Evolutionary conservation across 2,888 invertebrate species (phyloP), one percentile per base, ranked within the genome.

Genomic region (Drosophila picticornis): DNA sequence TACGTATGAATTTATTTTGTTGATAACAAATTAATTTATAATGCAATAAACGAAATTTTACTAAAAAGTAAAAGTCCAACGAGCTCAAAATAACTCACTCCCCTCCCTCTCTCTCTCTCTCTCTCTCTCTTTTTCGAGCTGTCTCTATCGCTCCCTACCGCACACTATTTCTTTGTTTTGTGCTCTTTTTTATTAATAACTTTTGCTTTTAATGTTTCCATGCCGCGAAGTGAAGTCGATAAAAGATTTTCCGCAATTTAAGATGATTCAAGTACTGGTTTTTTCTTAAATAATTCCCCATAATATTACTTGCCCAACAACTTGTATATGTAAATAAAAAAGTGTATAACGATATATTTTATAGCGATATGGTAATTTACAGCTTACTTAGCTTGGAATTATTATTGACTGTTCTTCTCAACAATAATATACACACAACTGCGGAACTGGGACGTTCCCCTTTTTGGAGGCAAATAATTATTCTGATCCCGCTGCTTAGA

Each of bases 11-110:
- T 64, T 64, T 67, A 51, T 55, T 72, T 62, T 51, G 75, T 72
- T 88, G 90, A 85, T 85, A 85, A 89, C 83, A 85, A 84, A 84
- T 85, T 77, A 81, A 86, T 88, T 88, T 89, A 85, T 79, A 88
- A 87, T 90, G 72, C 72, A 67, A 59, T 80, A 70, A 38, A 59
- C 31, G 50, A 57, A 71, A 56, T 31, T 16, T 48, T 63, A 36
- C 34, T 32, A 13, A 64, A 72, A 68, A 53, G 53, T 71, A 34
- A 58, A 66, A 65, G 72, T 48, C 16, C 22, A 55, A 61, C 34
- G 51, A 51, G 10, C 9, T 2, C 10, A 61, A 32, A 40, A 61
- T 51, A 13, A 40, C 10, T 22, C 3, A 36, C 11, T 22, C n/a
- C 11, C 31, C 48, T 50, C n/a, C 7, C 13, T 16, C 53, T 57